Percentiles rank a stretch among this genome's conserved stretches.
Evolutionary conservation across 2,888 invertebrate species (phyloP).

Genomic region (Eucera pruinosa): DNA sequence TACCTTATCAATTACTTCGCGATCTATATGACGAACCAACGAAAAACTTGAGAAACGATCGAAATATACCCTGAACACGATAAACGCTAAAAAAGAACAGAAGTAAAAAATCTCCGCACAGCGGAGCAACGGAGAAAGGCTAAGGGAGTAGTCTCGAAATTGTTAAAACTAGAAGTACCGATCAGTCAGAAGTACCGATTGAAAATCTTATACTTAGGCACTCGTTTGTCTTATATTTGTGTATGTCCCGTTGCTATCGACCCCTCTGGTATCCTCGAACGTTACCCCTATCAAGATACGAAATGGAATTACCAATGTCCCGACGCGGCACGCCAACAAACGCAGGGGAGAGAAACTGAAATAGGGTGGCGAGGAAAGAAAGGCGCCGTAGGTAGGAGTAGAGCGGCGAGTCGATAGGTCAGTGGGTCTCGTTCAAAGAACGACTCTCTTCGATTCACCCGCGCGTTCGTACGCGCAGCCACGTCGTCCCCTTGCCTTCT

Average conservation of each 20-base stretch:
- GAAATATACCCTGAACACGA: slow-evolving; percentile 35
- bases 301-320: slow-evolving; percentile 35
- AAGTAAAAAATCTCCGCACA: slow-evolving; percentile 22
- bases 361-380: slow-evolving; percentile 51
- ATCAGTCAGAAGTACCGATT: slow-evolving; percentile 31
- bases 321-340: slow-evolving; percentile 41
- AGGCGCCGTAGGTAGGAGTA: slow-evolving; percentile 42
- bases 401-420: slow-evolving; percentile 70
- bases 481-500: slow-evolving; percentile 45
- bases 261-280: slow-evolving; percentile 21
- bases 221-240: slow-evolving; percentile 31
- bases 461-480: slow-evolving; percentile 68
- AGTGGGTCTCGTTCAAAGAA: slow-evolving; percentile 74
- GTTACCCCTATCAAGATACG: slow-evolving; percentile 21
- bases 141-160: slow-evolving; percentile 3
- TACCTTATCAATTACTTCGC: slow-evolving; percentile 12
- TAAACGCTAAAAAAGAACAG: background rate
- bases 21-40: background rate
- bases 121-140: slow-evolving; percentile 1
- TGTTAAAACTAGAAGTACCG: slow-evolving; percentile 15
- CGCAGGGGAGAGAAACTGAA: slow-evolving; percentile 32
- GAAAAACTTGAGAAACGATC: background rate
- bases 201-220: slow-evolving; percentile 50
- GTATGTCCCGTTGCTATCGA: slow-evolving; percentile 13
- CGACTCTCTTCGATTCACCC: slow-evolving; percentile 70